Base-by-base conservation (phyloP, 1,140 invertebrate species). In the Pseudoatta argentina region DNA sequence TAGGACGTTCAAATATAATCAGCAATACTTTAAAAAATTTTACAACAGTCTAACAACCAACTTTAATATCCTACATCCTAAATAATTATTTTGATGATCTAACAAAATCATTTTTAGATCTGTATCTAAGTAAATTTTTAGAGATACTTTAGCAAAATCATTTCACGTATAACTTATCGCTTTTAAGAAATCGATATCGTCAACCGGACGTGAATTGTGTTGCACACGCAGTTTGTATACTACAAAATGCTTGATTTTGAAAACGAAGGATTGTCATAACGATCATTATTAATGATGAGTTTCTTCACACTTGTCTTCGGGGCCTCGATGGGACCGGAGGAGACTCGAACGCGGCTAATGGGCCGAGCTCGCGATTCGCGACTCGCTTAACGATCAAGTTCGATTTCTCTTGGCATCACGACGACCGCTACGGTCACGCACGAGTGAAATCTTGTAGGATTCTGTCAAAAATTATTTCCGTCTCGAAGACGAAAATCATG, bases 341-440 rank as follows among this genome's bases (percentile, higher is more conserved):
- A 86, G 88, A 85, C 88, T 91, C 89, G 90, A 93, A 92, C 90
- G 92, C 93, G 93, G 92, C 92, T 93, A 93, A 94, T 93, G 92
- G 91, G 92, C 91, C 92, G 92, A 92, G 89, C 81, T 85, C 89
- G 91, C 91, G 92, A 83, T 83, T 94, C 92, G 93, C 93, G 93
- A 91, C 91, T 92, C 89, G 93, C 91, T 93, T 94, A 94, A 93
- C 93, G 93, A 94, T 94, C 93, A 94, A 93, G 92, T 94, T 94
- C 93, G 93, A 94, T 94, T 94, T 94, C 93, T 94, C 93, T 94
- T 94, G 93, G 92, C 93, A 92, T 91, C 90, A 88, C 91, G 91
- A 91, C 91, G 88, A 63, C 76, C 81, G 48, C 86, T 76, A 48
- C 89, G 89, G 86, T 82, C 88, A 91, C 88, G 87, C 88, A 90